A percentile compares a stretch with the other conserved stretches of the same genome.
phyloP scores from a whole-genome alignment of 53 echinoderm and acorn worm genomes.

The Glandiceps talaboti region DNA sequence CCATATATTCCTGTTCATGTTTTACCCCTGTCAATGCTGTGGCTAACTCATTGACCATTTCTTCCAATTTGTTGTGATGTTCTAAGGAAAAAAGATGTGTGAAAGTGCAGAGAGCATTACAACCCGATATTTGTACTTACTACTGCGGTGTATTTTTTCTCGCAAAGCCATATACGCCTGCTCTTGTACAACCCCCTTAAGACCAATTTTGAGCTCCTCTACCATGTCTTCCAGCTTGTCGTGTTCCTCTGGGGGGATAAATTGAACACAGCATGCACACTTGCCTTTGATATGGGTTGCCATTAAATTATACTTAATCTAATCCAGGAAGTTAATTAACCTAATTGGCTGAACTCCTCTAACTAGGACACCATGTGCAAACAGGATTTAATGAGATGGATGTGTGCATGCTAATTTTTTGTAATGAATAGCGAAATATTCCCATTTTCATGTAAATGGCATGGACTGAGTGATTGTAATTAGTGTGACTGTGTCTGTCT shows the following conservation, averaged over 20 bases:
- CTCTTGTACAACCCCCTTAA: not conserved
- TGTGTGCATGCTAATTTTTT: no score
- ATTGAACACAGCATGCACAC: no score
- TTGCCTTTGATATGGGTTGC: no score
- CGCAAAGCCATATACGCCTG: not conserved
- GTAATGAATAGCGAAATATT: no score
- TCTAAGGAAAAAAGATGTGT: slow-evolving; percentile 20
- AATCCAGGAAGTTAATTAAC: no score
- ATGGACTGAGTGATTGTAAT: no score
- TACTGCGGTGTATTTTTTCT: not conserved
- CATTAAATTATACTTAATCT: no score
- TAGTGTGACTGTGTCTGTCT: no score
- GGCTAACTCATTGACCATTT: slow-evolving; percentile 87
- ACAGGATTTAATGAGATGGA: no score
- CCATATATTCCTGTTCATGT: slow-evolving; percentile 96
- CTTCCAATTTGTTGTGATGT: slow-evolving; percentile 80
- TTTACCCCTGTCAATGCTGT: slow-evolving; percentile 80
- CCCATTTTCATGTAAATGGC: no score
- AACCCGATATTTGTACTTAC: not conserved
- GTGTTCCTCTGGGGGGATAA: not conserved
- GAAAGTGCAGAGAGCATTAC: not conserved
- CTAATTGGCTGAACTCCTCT: no score
- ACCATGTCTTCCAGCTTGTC: slow-evolving; percentile 1
- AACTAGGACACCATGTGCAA: no score
- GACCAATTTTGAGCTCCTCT: not conserved